These are phyloP conservation scores for Dipodomys stephensi DNA, from an alignment of 2,113 vertebrate genomes.

Conservation along the genomic window DNA sequence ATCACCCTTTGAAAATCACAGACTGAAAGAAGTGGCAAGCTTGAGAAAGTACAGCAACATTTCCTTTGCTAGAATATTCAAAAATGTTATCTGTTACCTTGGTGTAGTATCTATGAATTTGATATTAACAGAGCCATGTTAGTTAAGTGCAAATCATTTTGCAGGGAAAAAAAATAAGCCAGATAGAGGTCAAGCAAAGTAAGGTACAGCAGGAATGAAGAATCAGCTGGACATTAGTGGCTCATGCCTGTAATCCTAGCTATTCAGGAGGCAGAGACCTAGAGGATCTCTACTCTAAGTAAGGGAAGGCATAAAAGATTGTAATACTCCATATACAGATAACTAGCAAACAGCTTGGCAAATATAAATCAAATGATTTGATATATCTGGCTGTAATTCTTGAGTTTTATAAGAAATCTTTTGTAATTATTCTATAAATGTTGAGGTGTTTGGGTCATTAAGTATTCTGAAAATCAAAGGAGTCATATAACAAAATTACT, in stretches of 20 bases:
- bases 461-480: not conserved
- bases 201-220: not conserved
- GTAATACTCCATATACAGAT: too few relatives aligned
- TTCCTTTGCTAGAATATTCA: not conserved
- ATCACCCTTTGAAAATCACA: not conserved
- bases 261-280: too few relatives aligned
- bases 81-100: not conserved
- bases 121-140: not conserved
- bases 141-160: not conserved
- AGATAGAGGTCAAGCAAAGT: not conserved
- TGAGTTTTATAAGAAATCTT: not conserved
- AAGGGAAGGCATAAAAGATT: too few relatives aligned
- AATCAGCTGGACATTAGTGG: not conserved
- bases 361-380: not conserved
- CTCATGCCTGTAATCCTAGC: too few relatives aligned
- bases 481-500: not conserved
- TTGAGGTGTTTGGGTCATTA: not conserved
- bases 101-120: not conserved
- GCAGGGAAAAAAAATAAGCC: not conserved
- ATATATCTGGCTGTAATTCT: not conserved
- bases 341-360: too few relatives aligned
- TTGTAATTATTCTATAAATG: not conserved
- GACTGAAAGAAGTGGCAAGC: not conserved
- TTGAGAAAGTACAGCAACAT: too few relatives aligned
- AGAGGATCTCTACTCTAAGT: too few relatives aligned